Percentiles rank a stretch among this genome's conserved stretches.
phyloP scores from a whole-genome alignment of 2,888 invertebrate species.

The Chrysopilus asiliformis region DNA sequence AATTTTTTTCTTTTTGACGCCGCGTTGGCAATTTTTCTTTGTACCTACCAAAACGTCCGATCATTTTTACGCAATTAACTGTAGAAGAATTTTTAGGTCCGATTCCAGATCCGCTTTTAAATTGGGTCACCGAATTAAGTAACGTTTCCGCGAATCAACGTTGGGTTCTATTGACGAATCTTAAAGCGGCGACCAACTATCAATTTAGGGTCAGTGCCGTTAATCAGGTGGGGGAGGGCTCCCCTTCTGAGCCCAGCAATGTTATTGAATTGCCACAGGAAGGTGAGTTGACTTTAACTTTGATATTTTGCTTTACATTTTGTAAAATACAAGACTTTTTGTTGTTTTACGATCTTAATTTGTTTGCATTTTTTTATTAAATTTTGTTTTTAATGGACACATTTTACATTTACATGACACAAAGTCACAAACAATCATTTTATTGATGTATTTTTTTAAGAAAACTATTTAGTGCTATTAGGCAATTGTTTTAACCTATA shows the following conservation, averaged over 20 bases:
- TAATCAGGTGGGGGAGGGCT: constrained; percentile 91
- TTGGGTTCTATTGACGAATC: constrained; percentile 65
- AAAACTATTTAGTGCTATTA: too few species aligned
- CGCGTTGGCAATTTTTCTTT: constrained; percentile 4
- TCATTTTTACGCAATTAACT: constrained; percentile 18
- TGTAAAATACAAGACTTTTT: too few species aligned
- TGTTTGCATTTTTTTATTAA: too few species aligned
- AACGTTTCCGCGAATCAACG: constrained; percentile 71
- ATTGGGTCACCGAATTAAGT: constrained; percentile 78
- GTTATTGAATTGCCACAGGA: constrained; percentile 89
- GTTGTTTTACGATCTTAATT: too few species aligned
- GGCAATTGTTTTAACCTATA: too few species aligned
- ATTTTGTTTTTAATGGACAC: too few species aligned
- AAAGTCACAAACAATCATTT: too few species aligned
- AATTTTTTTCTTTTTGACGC: constrained; percentile 14
- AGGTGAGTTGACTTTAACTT: constrained; percentile 47
- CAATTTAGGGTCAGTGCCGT: constrained; percentile 95
- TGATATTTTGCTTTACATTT: too few species aligned
- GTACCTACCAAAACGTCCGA: background rate
- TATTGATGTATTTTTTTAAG: too few species aligned
- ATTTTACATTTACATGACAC: too few species aligned
- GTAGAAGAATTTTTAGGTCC: constrained; percentile 54
- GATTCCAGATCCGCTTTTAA: constrained; percentile 69
- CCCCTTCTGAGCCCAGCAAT: constrained; percentile 79
- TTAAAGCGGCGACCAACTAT: constrained; percentile 90